Percentiles rank a stretch among this genome's conserved stretches.
Evolutionary conservation across 2,113 vertebrate genomes (phyloP).

Genomic region (Piprites chloris): DNA sequence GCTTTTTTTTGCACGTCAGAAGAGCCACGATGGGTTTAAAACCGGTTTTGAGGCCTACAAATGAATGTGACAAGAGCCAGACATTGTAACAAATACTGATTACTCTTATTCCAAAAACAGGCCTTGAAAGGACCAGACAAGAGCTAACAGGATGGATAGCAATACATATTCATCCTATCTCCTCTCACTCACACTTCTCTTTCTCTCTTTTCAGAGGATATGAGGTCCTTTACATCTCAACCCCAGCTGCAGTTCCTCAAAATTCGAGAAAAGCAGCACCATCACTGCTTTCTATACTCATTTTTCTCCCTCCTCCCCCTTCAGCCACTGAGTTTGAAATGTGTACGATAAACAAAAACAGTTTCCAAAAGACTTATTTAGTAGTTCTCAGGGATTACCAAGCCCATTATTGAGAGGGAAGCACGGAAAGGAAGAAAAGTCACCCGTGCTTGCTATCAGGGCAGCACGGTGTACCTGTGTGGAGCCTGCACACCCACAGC

Average conservation of each 20-base stretch:
- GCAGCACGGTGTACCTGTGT: neutral
- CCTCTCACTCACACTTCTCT: neutral
- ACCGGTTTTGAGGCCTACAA: neutral
- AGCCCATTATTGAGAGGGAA: neutral
- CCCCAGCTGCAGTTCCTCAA: neutral
- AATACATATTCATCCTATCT: neutral
- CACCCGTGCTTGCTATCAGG: neutral
- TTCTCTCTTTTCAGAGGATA: neutral
- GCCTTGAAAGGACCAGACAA: neutral
- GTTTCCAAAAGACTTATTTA: neutral
- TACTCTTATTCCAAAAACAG: neutral
- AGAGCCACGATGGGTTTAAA: neutral
- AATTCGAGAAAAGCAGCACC: neutral
- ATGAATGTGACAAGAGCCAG: neutral
- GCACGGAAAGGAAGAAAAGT: conserved; percentile 1
- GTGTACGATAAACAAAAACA: neutral
- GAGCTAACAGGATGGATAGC: neutral
- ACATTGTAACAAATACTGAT: neutral
- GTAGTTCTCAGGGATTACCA: conserved; percentile 30
- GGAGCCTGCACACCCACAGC: neutral
- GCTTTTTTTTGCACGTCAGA: neutral
- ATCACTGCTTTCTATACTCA: neutral
- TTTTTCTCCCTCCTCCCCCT: neutral
- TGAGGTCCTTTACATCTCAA: neutral
- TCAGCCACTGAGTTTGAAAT: neutral